These are phyloP conservation scores for Hipparchia semele DNA, from an alignment of 2,888 invertebrate species.

Conservation along the genomic window DNA sequence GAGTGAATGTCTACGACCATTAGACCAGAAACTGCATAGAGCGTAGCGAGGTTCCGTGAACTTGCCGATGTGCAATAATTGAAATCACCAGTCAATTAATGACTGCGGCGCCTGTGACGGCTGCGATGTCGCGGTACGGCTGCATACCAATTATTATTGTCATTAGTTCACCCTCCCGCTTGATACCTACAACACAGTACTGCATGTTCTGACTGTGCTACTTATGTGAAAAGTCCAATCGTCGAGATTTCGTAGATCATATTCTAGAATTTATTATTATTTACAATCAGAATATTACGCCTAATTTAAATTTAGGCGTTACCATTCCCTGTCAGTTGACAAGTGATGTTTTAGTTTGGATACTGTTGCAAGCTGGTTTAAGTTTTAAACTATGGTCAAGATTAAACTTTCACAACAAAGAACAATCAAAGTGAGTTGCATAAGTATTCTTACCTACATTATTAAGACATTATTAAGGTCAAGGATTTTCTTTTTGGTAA, in stretches of 20 bases:
- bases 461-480: too few species aligned
- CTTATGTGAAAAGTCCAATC: neutral
- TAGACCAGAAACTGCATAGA: conserved; percentile 56
- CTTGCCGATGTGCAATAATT: conserved; percentile 70
- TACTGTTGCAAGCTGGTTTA: too few species aligned
- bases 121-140: conserved; percentile 53
- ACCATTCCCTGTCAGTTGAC: neutral
- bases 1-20: conserved; percentile 74
- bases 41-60: conserved; percentile 65
- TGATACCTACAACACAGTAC: conserved; percentile 30
- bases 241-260: neutral
- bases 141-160: conserved; percentile 72
- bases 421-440: too few species aligned
- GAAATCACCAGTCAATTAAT: conserved; percentile 78
- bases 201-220: neutral
- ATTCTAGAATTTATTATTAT: neutral
- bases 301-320: neutral
- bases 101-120: conserved; percentile 58
- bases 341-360: too few species aligned
- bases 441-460: too few species aligned
- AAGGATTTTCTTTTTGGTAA: too few species aligned
- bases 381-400: too few species aligned
- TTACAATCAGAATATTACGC: too few species aligned
- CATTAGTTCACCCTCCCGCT: conserved; percentile 66
- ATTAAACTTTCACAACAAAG: too few species aligned